Conservation (phyloP, 1,140 invertebrate genomes). For the Heterodera schachtii region DNA sequence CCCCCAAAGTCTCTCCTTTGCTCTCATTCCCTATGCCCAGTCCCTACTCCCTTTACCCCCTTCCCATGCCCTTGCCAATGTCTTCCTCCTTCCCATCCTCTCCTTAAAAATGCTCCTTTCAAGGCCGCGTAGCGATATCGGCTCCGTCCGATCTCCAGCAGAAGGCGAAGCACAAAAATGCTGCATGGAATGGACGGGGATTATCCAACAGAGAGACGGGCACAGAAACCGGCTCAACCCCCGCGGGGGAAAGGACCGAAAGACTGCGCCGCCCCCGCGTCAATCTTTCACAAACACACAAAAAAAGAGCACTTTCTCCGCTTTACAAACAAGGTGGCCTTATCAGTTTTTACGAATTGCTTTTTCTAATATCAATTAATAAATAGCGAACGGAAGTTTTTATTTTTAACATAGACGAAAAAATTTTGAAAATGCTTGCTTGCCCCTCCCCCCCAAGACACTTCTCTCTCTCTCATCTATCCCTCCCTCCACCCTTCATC, state of each 20-base stretch:
- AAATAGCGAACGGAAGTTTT: too few species aligned
- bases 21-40: too few species aligned
- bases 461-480: too few species aligned
- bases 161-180: too few species aligned
- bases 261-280: not conserved
- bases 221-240: not conserved
- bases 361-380: too few species aligned
- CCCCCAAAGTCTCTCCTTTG: not conserved
- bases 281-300: not conserved
- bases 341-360: not conserved
- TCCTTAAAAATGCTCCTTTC: not conserved
- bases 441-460: too few species aligned
- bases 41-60: too few species aligned
- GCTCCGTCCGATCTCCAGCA: not conserved
- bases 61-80: not conserved
- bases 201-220: not conserved
- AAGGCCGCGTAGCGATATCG: not conserved
- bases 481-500: not conserved
- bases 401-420: too few species aligned
- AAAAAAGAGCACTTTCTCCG: not conserved
- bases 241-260: not conserved
- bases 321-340: not conserved
- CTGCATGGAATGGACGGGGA: not conserved
- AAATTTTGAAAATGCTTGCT: too few species aligned
- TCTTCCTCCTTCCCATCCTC: conserved; percentile 1